These are phyloP conservation scores for Heliangelus exortis DNA, from an alignment of 2,797 vertebrate genomes.

Conservation along the genomic window DNA sequence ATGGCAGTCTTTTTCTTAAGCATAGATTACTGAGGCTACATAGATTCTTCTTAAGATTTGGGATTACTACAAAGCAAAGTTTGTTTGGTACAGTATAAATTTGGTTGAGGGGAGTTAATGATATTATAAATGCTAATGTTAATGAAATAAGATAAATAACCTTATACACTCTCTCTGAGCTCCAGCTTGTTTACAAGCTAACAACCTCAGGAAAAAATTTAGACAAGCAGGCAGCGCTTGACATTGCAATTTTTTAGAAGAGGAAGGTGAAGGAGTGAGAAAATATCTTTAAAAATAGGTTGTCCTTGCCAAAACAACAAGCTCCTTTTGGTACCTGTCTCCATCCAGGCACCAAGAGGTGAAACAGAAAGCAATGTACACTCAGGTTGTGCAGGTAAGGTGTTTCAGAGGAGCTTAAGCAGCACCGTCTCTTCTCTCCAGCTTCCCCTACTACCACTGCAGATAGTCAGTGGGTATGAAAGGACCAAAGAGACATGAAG, in stretches of 20 bases:
- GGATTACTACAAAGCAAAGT: neutral
- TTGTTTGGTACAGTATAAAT: neutral
- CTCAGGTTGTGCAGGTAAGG: neutral
- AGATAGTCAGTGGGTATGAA: neutral
- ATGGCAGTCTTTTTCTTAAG: neutral
- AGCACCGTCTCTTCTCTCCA: neutral
- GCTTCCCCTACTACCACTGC: neutral
- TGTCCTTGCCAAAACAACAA: neutral
- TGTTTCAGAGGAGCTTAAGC: neutral
- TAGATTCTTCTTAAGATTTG: neutral
- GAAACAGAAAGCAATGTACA: neutral
- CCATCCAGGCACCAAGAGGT: neutral
- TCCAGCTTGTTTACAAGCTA: neutral
- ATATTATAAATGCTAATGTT: too few species aligned
- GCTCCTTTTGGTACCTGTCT: neutral
- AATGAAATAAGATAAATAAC: neutral
- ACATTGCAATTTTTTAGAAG: neutral
- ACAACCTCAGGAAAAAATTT: neutral
- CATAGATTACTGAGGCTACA: too few species aligned
- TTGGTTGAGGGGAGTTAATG: neutral
- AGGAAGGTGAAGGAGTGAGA: neutral
- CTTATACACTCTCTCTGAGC: neutral
- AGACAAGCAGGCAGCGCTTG: neutral
- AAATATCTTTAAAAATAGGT: neutral
- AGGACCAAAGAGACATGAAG: fast-evolving